These are phyloP conservation scores for Diploptera punctata DNA, from an alignment of 2,888 invertebrate species.

Conservation along the genomic window DNA sequence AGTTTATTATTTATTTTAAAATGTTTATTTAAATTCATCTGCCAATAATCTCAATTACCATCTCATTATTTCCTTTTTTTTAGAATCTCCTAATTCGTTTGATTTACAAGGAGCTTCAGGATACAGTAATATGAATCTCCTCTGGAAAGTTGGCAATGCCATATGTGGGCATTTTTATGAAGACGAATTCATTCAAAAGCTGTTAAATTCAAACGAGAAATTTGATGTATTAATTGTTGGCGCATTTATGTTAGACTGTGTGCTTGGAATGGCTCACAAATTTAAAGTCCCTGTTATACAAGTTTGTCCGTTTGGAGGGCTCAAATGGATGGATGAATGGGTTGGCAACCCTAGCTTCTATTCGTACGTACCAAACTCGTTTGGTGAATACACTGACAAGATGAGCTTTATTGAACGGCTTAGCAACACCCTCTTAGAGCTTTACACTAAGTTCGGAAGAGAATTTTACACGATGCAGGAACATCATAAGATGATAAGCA, in stretches of 20 bases:
- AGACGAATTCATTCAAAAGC: constrained; percentile 21
- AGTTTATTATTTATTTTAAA: too few relatives aligned
- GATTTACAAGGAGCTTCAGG: too few relatives aligned
- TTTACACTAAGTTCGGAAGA: too few relatives aligned
- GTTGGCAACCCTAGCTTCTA: constrained; percentile 58
- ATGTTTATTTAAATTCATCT: too few relatives aligned
- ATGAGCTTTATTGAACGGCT: too few relatives aligned
- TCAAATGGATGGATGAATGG: constrained; percentile 56
- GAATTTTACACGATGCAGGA: too few relatives aligned
- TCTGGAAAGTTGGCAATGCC: not conserved
- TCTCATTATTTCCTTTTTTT: too few relatives aligned
- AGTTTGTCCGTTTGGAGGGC: constrained; percentile 56
- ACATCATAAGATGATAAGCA: too few relatives aligned
- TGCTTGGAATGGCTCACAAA: constrained; percentile 36
- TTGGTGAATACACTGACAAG: constrained; percentile 52
- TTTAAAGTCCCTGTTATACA: constrained; percentile 48
- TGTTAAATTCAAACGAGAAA: constrained; percentile 27
- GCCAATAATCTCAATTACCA: too few relatives aligned
- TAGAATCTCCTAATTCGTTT: too few relatives aligned
- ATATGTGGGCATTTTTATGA: not conserved
- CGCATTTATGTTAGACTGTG: constrained; percentile 36
- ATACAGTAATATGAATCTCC: too few relatives aligned
- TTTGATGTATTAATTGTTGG: constrained; percentile 40
- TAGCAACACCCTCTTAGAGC: too few relatives aligned
- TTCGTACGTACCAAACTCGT: constrained; percentile 59